Evolutionary conservation across 2,113 vertebrate genomes (phyloP), one percentile per base, ranked within the genome.

Genomic region (Pseudorhombus dupliciocellatus): DNA sequence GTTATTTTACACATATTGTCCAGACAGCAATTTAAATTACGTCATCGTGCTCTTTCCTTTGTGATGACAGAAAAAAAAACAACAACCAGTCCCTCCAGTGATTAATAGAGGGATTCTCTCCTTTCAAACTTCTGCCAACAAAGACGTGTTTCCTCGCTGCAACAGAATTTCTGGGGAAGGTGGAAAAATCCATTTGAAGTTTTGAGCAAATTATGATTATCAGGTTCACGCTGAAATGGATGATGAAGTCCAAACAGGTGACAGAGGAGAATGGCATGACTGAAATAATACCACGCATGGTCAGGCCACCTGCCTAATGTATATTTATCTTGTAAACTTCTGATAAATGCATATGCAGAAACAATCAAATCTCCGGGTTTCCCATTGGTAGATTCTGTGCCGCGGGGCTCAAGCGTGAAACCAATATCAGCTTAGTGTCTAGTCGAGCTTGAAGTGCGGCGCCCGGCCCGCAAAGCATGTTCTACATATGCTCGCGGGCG

Each of bases 351-450:
- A 91, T 84, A 80, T 86, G 91, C 91, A 92, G 90, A 91, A 93
- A 93, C 90, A 93, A 93, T 93, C 92, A 91, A 90, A 91, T 90
- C 90, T 81, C 66, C 1, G 26, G 53, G 63, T 80, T 87, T 86
- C 21, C 83, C 81, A 85, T 83, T 91, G 89, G 85, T 83, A 88
- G 83, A 85, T 84, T 83, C 64, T 37, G 64, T 61, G 30, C 85
- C 64, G 80, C 5, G 79, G 79, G 92, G 82, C 84, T 90, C 87
- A 86, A 91, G 89, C 91, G 88, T 93, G 90, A 92, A 93, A 93
- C 82, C 87, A 90, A 90, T 93, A 93, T 94, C 93, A 91, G 91
- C 92, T 94, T 92, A 92, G 90, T 86, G 90, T 88, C 91, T 87
- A 90, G 91, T 92, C 87, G 75, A 90, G 89, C 92, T 90, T 93